A percentile compares a stretch with the other conserved stretches of the same genome.
Evolutionary conservation across 2,888 invertebrate genomes (phyloP).

Genomic region (Oscheius sp.): DNA sequence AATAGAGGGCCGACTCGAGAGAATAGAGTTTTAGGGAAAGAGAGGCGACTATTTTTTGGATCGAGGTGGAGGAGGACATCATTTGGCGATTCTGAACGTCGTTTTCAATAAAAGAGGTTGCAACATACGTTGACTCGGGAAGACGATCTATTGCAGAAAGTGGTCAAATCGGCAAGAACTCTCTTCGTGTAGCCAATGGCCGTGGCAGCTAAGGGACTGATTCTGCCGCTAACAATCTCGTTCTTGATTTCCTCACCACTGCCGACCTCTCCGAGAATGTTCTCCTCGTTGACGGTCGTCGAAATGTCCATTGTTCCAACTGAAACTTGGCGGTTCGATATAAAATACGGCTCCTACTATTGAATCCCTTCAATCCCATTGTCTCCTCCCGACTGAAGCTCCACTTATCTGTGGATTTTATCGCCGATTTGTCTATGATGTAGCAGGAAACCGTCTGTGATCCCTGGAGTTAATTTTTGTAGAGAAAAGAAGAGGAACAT

Average conservation of each 20-base stretch:
- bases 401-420: slow-evolving; percentile 49
- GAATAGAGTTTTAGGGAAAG: slow-evolving; percentile 59
- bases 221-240: slow-evolving; percentile 47
- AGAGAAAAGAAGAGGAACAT: neutral
- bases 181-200: slow-evolving; percentile 52
- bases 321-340: slow-evolving; percentile 21
- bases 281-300: slow-evolving; percentile 40
- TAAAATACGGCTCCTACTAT: slow-evolving; percentile 33
- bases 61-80: slow-evolving; percentile 41
- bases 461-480: slow-evolving; percentile 43
- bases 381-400: slow-evolving; percentile 45
- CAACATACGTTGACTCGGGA: slow-evolving; percentile 5
- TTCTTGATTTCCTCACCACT: slow-evolving; percentile 39
- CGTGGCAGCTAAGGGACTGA: slow-evolving; percentile 52
- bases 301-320: slow-evolving; percentile 48
- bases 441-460: slow-evolving; percentile 45
- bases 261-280: slow-evolving; percentile 43
- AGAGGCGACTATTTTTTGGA: slow-evolving; percentile 51
- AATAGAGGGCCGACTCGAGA: slow-evolving; percentile 69
- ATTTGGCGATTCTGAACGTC: slow-evolving; percentile 30
- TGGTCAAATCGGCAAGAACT: slow-evolving; percentile 47
- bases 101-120: neutral
- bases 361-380: slow-evolving; percentile 53
- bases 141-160: slow-evolving; percentile 51
- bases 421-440: slow-evolving; percentile 54